A percentile compares a stretch with the other conserved stretches of the same genome.
phyloP scores from a whole-genome alignment of 2,113 vertebrate species.

The Sinocyclocheilus rhinocerous region DNA sequence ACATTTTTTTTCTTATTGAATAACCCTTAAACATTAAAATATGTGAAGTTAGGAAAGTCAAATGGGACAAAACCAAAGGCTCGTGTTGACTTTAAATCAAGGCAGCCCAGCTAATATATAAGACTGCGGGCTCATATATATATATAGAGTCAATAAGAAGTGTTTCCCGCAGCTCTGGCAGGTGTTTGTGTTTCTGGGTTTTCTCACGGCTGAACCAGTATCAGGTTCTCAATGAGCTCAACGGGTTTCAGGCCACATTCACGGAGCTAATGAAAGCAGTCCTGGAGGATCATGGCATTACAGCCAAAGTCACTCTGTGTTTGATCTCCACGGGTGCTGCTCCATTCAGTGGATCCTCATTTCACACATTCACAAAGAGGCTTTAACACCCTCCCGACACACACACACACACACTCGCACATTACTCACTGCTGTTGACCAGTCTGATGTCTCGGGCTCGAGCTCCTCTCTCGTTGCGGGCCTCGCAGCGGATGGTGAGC shows the following conservation, averaged over 20 bases:
- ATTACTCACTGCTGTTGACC: slow-evolving; percentile 77
- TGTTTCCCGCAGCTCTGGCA: background rate
- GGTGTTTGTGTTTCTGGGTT: background rate
- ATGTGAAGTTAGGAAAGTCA: background rate
- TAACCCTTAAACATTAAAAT: background rate
- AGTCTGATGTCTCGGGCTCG: slow-evolving; percentile 84
- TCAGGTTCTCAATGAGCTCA: slow-evolving; percentile 20
- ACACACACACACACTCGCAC: slow-evolving; percentile 25
- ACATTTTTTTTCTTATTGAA: background rate
- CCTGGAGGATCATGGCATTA: slow-evolving; percentile 1
- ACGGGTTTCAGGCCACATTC: background rate
- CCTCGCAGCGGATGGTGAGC: slow-evolving; percentile 83
- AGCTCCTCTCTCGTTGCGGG: slow-evolving; percentile 77
- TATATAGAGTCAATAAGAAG: background rate
- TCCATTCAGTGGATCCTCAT: slow-evolving; percentile 17
- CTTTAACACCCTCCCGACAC: slow-evolving; percentile 8
- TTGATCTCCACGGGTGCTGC: slow-evolving; percentile 32
- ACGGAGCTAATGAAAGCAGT: slow-evolving; percentile 21
- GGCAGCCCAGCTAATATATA: background rate
- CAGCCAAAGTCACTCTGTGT: slow-evolving; percentile 13
- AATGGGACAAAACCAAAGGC: background rate
- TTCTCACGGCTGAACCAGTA: slow-evolving; percentile 30
- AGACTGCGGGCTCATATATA: background rate
- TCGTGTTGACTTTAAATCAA: background rate
- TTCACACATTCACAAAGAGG: background rate